Evolutionary conservation across 1,140 invertebrate genomes (phyloP).

Genomic region (Eumeta japonica): DNA sequence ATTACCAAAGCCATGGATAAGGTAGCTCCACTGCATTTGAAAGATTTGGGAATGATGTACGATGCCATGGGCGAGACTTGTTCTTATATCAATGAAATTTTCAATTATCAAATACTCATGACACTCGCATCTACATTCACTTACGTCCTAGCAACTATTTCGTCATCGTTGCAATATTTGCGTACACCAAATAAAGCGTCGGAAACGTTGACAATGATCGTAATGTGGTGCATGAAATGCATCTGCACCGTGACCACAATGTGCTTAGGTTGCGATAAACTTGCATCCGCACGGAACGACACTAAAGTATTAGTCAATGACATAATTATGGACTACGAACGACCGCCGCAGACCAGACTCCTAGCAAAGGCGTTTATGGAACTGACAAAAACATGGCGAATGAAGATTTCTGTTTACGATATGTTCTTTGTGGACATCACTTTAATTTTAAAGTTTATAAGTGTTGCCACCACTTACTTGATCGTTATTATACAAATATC

Average conservation of each 20-base stretch:
- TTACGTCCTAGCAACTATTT: constrained; percentile 30
- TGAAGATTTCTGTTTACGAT: constrained; percentile 25
- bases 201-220: constrained; percentile 14
- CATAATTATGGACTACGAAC: constrained; percentile 32
- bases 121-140: constrained; percentile 26
- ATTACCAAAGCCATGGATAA: constrained; percentile 11
- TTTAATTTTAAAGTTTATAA: constrained; percentile 31
- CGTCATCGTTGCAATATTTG: constrained; percentile 26
- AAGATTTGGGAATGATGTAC: constrained; percentile 27
- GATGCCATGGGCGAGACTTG: constrained; percentile 24
- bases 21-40: constrained; percentile 13
- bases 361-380: constrained; percentile 38
- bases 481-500: constrained; percentile 35
- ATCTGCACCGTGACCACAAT: constrained; percentile 22
- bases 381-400: constrained; percentile 27
- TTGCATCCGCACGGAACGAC: constrained; percentile 18
- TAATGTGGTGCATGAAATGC: constrained; percentile 22
- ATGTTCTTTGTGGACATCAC: constrained; percentile 34
- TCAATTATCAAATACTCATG: constrained; percentile 33
- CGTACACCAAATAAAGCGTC: constrained; percentile 8
- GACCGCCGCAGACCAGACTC: constrained; percentile 20
- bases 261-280: constrained; percentile 24
- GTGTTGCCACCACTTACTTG: constrained; percentile 30
- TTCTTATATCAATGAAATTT: constrained; percentile 23
- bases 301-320: constrained; percentile 28